Evolutionary conservation across 2,797 vertebrate genomes (phyloP), one percentile per base, ranked within the genome.

Genomic region (Gymnopithys bicolor): DNA sequence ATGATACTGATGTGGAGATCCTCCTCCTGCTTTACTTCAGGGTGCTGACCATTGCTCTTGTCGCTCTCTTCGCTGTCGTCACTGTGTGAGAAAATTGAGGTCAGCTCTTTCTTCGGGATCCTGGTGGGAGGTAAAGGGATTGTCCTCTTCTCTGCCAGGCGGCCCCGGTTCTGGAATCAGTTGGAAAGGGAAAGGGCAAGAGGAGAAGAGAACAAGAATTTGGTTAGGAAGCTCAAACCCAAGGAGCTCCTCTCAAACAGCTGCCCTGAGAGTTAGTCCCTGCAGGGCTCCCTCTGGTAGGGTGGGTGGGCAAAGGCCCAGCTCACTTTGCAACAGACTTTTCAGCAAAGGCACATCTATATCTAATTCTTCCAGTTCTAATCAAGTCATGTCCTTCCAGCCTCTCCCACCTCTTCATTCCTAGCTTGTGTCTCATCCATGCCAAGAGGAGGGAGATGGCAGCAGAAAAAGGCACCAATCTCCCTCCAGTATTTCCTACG

Each of bases 101-200:
- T 97, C 97, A 98, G 98, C 97, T 99, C 99, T 95, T 99, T 99
- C 98, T 99, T 99, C 52, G 98, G 99, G 92, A 98, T 96, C 70
- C 98, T 98, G 90, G 97, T 98, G 27, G 99, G 98, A 27, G 99
- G 98, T 74, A 99, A 97, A 33, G 99, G 98, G 75, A 99, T 98
- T 2, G 99, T 99, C 87, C 99, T 99, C 97, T 99, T 99, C 97
- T 99, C 99, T 41, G 99, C 99, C 97, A 99, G 97, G 69, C 99
- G 99, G 53, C 99, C 99, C 75, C 99, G 99, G 96, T 99, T 99
- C 99, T 99, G 69, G 23, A 14, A 5, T 4, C 3, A 15, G 82
- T 32, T 4, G 45, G 46, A 16, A 19, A 0, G 28, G 58, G n/a
- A 48, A 11, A 33, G 32, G 39, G 45, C 4, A 35, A 43, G 21